Base-by-base conservation (phyloP, 2,888 invertebrate genomes). In the Galerucella calmariensis region DNA sequence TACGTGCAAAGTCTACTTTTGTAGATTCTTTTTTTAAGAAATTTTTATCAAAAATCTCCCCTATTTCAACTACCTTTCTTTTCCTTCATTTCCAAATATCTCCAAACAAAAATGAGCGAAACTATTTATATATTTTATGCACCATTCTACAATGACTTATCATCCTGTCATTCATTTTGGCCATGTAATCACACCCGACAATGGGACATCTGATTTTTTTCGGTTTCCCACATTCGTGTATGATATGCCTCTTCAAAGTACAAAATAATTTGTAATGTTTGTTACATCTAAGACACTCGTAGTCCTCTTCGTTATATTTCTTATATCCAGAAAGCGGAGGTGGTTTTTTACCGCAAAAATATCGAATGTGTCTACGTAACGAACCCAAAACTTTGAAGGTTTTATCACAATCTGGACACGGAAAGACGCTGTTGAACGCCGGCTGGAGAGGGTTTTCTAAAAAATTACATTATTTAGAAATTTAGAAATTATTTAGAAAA, bases 91-190 rank as follows among this genome's bases (percentile, higher is more conserved):
- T 4, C 2, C 4, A 27, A 27, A 27, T 27, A 1, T 27, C 5
- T 35, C 35, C 4, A 35, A 35, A 35, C 35, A 2, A 35, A 8
- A 6, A 35, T 8, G 8, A 35, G 1, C 35, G 48, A 14, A 48
- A 5, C 62, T 72, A 72, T 46, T 66, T 66, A 59, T 72, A 58
- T 46, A 77, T 72, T 73, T 83, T 84, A 70, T 84, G 84, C 12
- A 80, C 80, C 83, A 83, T 84, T 63, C 81, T 75, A 67, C 83
- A 82, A 73, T 84, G 83, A 61, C 83, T 83, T 59, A 80, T 72
- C 84, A 85, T 83, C 46, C 84, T 76, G 67, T 84, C 83, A 58
- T 81, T 80, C 65, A 82, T 81, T 77, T 85, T 84, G 0, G 83
- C 82, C 71, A 80, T 83, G 66, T 84, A 85, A 0, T 27, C 56